Conservation (phyloP, 2,888 invertebrate species). For the Drosophila pegasa region DNA sequence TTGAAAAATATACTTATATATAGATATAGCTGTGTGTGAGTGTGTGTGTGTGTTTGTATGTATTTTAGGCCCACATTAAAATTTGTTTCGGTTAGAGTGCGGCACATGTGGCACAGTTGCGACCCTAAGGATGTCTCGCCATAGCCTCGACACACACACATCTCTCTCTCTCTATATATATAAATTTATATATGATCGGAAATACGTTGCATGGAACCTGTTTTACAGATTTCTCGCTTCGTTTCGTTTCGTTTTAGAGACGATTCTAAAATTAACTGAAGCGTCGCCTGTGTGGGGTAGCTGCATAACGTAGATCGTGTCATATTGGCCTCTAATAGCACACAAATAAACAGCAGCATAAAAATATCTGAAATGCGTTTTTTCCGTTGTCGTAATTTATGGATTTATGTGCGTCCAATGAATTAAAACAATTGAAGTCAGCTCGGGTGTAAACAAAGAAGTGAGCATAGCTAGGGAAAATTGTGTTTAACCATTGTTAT, state of each 20-base stretch:
- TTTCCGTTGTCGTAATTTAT: conserved; percentile 25
- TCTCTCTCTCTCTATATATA: neutral
- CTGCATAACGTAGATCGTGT: conserved; percentile 32
- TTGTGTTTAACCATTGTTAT: neutral
- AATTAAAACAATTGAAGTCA: conserved; percentile 5
- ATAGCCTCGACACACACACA: neutral
- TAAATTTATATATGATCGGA: conserved; percentile 16
- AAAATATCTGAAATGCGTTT: conserved; percentile 32
- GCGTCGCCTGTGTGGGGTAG: conserved; percentile 44
- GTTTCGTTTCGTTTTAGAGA: conserved; percentile 33
- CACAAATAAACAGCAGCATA: conserved; percentile 60
- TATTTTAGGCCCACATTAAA: conserved; percentile 46
- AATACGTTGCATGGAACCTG: conserved; percentile 64
- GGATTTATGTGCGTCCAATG: conserved; percentile 5
- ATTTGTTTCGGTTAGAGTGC: conserved; percentile 61
- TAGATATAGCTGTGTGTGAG: neutral
- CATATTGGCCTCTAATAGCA: conserved; percentile 57
- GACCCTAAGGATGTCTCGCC: conserved; percentile 47
- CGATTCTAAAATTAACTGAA: conserved; percentile 62
- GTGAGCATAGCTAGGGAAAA: neutral
- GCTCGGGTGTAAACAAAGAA: neutral
- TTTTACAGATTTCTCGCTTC: conserved; percentile 51
- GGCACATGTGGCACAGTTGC: conserved; percentile 58
- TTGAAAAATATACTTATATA: conserved; percentile 45
- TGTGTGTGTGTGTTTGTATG: neutral